phyloP scores from a whole-genome alignment of 1,140 invertebrate genomes.

The Zaprionus kolodkinae region DNA sequence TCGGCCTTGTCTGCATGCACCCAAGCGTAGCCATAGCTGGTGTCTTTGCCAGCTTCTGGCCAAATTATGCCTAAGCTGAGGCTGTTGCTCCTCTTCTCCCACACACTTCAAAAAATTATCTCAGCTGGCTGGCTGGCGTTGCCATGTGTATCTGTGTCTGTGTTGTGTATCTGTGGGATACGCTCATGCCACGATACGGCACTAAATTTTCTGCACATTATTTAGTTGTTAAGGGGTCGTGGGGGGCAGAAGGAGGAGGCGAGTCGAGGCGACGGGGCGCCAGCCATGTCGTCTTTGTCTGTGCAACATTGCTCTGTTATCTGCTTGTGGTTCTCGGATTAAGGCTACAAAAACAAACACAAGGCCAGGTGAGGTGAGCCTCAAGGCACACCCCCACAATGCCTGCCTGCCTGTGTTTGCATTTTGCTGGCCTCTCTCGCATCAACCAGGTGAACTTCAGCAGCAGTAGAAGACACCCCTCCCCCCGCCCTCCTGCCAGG shows the following conservation, averaged over 20 bases:
- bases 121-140: conserved; percentile 34
- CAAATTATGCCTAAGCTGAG: conserved; percentile 66
- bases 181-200: conserved; percentile 16
- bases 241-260: too few relatives aligned
- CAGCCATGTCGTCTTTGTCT: conserved; percentile 50
- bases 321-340: conserved; percentile 74
- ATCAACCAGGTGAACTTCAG: conserved; percentile 18
- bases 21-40: conserved; percentile 2
- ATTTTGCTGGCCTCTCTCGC: conserved; percentile 19
- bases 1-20: conserved; percentile 20
- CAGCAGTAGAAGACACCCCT: neutral
- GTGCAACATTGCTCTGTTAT: conserved; percentile 67
- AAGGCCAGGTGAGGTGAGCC: conserved; percentile 14
- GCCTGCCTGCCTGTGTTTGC: conserved; percentile 14
- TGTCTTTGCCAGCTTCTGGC: conserved; percentile 32
- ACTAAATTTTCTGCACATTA: conserved; percentile 78
- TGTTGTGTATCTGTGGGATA: neutral
- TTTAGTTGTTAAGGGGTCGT: conserved; percentile 76
- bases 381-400: neutral
- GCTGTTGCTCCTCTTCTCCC: neutral
- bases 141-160: conserved; percentile 51
- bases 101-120: conserved; percentile 54
- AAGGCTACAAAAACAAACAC: conserved; percentile 54
- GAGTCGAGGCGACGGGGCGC: conserved; percentile 7
- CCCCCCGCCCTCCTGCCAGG: conserved; percentile 9